Percentiles rank a stretch among this genome's conserved stretches.
Conservation (phyloP, 2,113 vertebrate genomes). For the Hippocampus mohnikei region DNA sequence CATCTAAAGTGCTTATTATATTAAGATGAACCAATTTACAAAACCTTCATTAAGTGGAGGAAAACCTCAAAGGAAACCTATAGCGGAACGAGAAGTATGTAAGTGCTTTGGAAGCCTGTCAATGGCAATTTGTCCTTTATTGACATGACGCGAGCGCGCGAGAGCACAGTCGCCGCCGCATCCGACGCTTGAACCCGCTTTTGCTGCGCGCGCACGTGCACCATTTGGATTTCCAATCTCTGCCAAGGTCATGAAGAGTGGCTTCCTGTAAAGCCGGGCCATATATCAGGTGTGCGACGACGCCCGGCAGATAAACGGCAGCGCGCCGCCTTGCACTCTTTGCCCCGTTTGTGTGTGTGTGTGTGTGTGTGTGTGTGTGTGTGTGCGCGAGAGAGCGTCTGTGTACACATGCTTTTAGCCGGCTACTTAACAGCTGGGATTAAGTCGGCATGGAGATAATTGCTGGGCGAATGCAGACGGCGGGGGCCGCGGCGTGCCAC, state of each 20-base stretch:
- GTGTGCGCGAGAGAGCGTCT: slow-evolving; percentile 64
- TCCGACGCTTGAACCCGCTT: background rate
- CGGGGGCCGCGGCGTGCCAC: slow-evolving; percentile 45
- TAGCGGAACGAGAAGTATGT: background rate
- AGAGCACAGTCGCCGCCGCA: background rate
- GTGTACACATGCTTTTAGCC: slow-evolving; percentile 78
- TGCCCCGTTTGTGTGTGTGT: slow-evolving; percentile 41
- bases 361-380: too few relatives aligned
- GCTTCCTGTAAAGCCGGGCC: slow-evolving; percentile 51
- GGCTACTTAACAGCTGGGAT: slow-evolving; percentile 72
- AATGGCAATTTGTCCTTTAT: background rate
- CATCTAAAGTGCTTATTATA: background rate
- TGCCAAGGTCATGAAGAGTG: slow-evolving; percentile 41
- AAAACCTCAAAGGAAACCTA: background rate
- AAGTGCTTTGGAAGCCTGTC: background rate
- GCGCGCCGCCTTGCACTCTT: slow-evolving; percentile 53
- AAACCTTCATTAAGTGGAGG: background rate
- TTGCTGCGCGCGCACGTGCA: background rate
- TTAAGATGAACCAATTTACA: background rate
- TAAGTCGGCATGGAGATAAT: slow-evolving; percentile 72
- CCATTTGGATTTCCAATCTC: slow-evolving; percentile 10
- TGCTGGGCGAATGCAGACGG: slow-evolving; percentile 66
- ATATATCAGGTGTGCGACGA: slow-evolving; percentile 65
- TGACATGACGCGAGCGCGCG: background rate
- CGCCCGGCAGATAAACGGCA: slow-evolving; percentile 56